Evolutionary conservation across 1,140 invertebrate genomes (phyloP).

Genomic region (Papilio polyxenes): DNA sequence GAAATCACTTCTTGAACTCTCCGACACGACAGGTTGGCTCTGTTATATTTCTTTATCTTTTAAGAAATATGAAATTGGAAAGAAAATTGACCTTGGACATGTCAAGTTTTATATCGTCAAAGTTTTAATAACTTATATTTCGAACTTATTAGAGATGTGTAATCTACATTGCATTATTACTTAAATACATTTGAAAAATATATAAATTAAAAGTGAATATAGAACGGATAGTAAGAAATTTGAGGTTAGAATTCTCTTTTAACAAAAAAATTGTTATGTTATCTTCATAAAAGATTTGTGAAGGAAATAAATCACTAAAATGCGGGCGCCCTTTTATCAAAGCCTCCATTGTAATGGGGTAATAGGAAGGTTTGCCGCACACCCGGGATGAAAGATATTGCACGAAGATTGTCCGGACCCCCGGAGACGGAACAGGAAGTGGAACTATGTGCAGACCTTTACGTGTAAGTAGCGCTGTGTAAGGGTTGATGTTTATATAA

Average conservation of each 20-base stretch:
- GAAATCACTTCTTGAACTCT: conserved; percentile 12
- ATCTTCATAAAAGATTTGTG: background rate
- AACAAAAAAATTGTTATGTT: background rate
- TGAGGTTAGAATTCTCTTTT: background rate
- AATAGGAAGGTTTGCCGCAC: background rate
- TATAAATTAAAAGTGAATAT: no score
- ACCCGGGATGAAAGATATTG: conserved; percentile 12
- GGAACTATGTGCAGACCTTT: background rate
- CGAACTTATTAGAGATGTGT: background rate
- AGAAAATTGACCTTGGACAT: background rate
- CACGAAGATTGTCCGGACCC: background rate
- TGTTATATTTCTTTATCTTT: background rate
- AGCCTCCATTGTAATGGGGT: conserved; percentile 8
- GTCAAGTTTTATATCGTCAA: background rate
- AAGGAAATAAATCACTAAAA: conserved; percentile 18
- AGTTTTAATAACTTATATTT: background rate
- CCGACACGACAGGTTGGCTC: background rate
- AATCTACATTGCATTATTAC: background rate
- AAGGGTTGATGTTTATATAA: background rate
- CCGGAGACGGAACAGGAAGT: conserved; percentile 8
- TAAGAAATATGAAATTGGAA: background rate
- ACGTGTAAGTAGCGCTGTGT: background rate
- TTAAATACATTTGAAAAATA: background rate
- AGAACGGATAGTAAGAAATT: background rate
- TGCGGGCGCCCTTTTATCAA: conserved; percentile 4